Percentiles rank a stretch among this genome's conserved stretches.
These are phyloP conservation scores for Formica exsecta DNA, from an alignment of 1,140 invertebrate species.

Conservation along the genomic window DNA sequence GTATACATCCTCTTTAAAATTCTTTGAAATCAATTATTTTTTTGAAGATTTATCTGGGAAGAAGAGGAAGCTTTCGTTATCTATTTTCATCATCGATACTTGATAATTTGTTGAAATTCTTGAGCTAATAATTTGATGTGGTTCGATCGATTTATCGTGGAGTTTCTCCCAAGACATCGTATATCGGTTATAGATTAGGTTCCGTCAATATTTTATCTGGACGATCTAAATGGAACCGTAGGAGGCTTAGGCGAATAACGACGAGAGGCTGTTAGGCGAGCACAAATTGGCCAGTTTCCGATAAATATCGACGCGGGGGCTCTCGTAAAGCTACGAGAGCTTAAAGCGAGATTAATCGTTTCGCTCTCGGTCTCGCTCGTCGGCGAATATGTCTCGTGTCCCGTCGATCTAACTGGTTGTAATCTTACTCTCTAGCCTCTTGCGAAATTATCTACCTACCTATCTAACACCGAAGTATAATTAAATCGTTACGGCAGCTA, in stretches of 20 bases:
- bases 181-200: slow-evolving; percentile 35
- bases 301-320: slow-evolving; percentile 44
- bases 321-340: slow-evolving; percentile 48
- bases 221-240: slow-evolving; percentile 19
- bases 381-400: background rate
- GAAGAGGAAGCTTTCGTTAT: background rate
- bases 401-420: slow-evolving; percentile 6
- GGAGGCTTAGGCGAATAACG: slow-evolving; percentile 39
- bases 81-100: background rate
- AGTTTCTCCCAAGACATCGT: slow-evolving; percentile 10
- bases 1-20: background rate
- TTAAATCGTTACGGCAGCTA: slow-evolving; percentile 58
- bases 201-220: slow-evolving; percentile 51
- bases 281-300: slow-evolving; percentile 58
- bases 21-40: background rate
- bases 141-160: background rate
- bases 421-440: slow-evolving; percentile 8
- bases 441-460: slow-evolving; percentile 30
- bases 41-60: background rate
- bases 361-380: background rate
- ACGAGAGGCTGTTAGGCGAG: slow-evolving; percentile 31
- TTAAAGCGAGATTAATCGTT: slow-evolving; percentile 55
- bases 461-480: slow-evolving; percentile 24
- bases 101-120: background rate
- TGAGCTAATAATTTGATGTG: background rate